phyloP scores from a whole-genome alignment of 2,888 invertebrate genomes.

The Mylabris sibirica region DNA sequence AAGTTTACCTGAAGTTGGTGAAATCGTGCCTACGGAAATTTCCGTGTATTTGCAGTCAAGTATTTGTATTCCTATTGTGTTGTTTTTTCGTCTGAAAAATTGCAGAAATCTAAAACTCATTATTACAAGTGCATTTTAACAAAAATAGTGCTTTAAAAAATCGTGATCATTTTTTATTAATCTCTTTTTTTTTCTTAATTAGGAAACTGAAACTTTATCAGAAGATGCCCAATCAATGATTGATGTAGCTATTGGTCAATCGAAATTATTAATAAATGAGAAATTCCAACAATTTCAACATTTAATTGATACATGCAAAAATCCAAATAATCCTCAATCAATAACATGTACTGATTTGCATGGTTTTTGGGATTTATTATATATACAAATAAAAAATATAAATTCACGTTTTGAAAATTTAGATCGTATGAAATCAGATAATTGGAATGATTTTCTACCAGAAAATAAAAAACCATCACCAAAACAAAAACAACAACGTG shows the following conservation, averaged over 20 bases:
- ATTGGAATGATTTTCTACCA: conserved; percentile 65
- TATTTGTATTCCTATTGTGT: too few relatives aligned
- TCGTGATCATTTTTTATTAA: background rate
- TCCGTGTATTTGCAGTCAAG: too few relatives aligned
- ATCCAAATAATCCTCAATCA: conserved; percentile 61
- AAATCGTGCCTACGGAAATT: too few relatives aligned
- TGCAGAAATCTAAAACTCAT: too few relatives aligned
- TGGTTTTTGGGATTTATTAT: conserved; percentile 90
- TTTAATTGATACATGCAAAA: conserved; percentile 57
- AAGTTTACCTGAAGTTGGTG: too few relatives aligned
- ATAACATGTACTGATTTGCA: conserved; percentile 76
- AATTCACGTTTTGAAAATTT: conserved; percentile 68
- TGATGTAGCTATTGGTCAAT: conserved; percentile 79
- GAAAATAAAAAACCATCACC: conserved; percentile 30
- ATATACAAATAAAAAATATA: conserved; percentile 76
- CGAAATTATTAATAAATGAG: conserved; percentile 75
- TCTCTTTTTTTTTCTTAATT: conserved; percentile 15
- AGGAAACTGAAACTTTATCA: conserved; percentile 53
- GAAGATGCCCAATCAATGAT: conserved; percentile 69
- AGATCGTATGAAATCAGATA: conserved; percentile 59
- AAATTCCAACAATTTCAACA: conserved; percentile 79
- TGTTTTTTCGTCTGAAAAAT: too few relatives aligned
- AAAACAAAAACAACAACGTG: background rate
- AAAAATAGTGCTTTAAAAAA: background rate
- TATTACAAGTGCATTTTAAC: too few relatives aligned